Evolutionary conservation across 1,140 invertebrate genomes (phyloP).

Genomic region (Pararge aegeria): DNA sequence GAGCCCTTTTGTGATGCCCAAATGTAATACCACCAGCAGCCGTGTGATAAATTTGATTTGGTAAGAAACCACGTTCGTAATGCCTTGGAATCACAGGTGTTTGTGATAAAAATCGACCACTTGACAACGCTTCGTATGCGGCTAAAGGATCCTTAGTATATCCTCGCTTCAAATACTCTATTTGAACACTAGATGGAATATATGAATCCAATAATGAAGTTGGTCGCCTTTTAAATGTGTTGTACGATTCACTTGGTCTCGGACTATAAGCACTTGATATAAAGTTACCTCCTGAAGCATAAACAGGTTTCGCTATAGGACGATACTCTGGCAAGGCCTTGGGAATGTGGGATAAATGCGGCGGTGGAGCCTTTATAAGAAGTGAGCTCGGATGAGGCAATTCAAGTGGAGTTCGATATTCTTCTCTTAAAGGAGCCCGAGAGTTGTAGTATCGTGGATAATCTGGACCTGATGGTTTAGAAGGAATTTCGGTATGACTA

Average conservation of each 20-base stretch:
- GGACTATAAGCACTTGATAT: conserved; percentile 40
- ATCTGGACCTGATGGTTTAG: conserved; percentile 32
- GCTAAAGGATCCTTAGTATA: conserved; percentile 65
- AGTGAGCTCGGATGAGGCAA: conserved; percentile 61
- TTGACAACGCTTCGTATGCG: conserved; percentile 67
- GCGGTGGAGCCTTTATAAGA: conserved; percentile 50
- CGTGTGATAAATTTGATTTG: conserved; percentile 76
- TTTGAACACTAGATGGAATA: conserved; percentile 70
- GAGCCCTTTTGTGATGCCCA: conserved; percentile 67
- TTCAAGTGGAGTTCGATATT: conserved; percentile 46
- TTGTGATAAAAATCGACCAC: conserved; percentile 42
- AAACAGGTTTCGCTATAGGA: conserved; percentile 52
- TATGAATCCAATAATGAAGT: conserved; percentile 73
- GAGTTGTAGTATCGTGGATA: conserved; percentile 60
- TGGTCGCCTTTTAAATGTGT: conserved; percentile 58
- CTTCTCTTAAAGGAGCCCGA: conserved; percentile 48
- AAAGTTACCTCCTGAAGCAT: conserved; percentile 36
- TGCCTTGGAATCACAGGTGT: conserved; percentile 47
- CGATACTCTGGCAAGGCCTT: conserved; percentile 61
- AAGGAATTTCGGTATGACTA: conserved; percentile 45
- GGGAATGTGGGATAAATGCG: conserved; percentile 62
- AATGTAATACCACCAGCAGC: conserved; percentile 58
- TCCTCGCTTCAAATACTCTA: conserved; percentile 74
- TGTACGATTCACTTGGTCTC: conserved; percentile 43
- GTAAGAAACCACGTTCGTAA: conserved; percentile 72